Percentiles rank a stretch among this genome's conserved stretches.
These are phyloP conservation scores for Ellobius talpinus DNA, from an alignment of 2,113 vertebrate species.

Conservation along the genomic window DNA sequence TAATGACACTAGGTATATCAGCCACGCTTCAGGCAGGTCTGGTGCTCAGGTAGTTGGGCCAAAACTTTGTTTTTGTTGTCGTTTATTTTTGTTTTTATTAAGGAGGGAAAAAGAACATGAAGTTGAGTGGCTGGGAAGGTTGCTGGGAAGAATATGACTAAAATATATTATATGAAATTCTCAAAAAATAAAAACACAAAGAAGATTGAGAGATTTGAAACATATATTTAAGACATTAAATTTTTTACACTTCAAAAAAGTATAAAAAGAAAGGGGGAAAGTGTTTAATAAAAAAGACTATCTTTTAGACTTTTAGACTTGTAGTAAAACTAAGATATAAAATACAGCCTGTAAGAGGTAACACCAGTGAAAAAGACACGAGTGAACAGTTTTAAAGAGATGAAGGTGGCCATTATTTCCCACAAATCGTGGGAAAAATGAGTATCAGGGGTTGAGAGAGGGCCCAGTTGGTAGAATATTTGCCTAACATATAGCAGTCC, in stretches of 20 bases:
- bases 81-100: neutral
- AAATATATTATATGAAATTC: neutral
- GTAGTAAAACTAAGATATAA: constrained; percentile 17
- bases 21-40: neutral
- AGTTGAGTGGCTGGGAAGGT: neutral
- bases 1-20: neutral
- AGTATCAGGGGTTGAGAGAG: neutral
- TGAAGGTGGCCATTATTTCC: neutral
- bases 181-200: neutral
- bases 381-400: neutral
- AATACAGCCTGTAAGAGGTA: neutral
- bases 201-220: neutral
- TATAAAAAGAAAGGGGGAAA: neutral
- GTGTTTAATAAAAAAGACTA: constrained; percentile 20
- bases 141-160: neutral
- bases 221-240: constrained; percentile 16
- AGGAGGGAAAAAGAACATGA: neutral
- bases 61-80: neutral
- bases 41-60: neutral
- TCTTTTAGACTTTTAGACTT: neutral
- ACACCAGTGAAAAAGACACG: neutral
- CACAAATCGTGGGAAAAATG: neutral
- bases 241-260: neutral
- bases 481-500: neutral
- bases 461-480: neutral